These are phyloP conservation scores for Acleris holmiana DNA, from an alignment of 2,888 invertebrate genomes.

Conservation along the genomic window DNA sequence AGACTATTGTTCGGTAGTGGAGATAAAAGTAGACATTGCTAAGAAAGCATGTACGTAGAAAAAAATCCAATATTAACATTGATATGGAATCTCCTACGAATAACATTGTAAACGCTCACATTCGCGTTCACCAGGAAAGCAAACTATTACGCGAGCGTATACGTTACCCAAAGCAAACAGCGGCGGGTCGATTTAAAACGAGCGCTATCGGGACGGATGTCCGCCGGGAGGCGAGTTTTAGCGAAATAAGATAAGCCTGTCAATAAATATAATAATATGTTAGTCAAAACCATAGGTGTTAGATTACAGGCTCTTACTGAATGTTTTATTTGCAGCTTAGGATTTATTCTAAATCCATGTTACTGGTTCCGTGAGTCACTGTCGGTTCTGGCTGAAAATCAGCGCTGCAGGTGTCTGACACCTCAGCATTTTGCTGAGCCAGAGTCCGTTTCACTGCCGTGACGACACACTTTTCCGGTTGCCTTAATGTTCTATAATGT, in stretches of 20 bases:
- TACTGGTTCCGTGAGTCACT: not conserved
- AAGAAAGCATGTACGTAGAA: too few relatives aligned
- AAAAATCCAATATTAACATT: too few relatives aligned
- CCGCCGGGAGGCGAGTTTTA: constrained; percentile 51
- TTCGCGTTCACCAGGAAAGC: not conserved
- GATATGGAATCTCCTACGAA: too few relatives aligned
- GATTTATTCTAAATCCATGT: not conserved
- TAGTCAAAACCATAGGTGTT: constrained; percentile 36
- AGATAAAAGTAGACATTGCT: too few relatives aligned
- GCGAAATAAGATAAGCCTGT: constrained; percentile 55
- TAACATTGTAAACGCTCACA: too few relatives aligned
- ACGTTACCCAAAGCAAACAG: constrained; percentile 38
- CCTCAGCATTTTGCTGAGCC: too few relatives aligned
- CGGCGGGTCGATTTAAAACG: constrained; percentile 43
- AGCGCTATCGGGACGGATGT: constrained; percentile 53
- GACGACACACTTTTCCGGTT: too few relatives aligned
- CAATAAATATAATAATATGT: constrained; percentile 48
- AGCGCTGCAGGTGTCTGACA: too few relatives aligned
- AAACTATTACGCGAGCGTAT: constrained; percentile 11
- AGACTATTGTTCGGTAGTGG: too few relatives aligned
- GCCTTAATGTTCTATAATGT: too few relatives aligned
- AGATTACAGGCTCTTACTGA: constrained; percentile 4
- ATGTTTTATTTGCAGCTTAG: not conserved
- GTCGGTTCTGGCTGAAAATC: too few relatives aligned
- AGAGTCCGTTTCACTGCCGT: too few relatives aligned